These are phyloP conservation scores for Pangasianodon gigas DNA, from an alignment of 2,113 vertebrate species.

Conservation along the genomic window DNA sequence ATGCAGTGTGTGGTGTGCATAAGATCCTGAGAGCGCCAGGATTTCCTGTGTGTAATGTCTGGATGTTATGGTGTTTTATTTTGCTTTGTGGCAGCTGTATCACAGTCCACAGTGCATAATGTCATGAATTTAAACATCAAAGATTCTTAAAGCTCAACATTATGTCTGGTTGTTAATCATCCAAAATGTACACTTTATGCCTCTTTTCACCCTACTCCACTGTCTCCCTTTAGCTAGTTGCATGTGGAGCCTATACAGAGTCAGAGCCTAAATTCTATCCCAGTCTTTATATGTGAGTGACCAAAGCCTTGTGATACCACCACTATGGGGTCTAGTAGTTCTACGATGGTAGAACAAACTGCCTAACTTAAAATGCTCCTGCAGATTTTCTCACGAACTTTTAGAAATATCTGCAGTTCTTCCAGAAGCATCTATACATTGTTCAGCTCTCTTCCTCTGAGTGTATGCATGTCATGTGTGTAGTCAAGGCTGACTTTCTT, in stretches of 20 bases:
- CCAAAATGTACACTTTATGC: neutral
- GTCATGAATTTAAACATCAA: neutral
- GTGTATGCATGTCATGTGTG: neutral
- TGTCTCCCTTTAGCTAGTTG: neutral
- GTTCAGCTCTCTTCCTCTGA: neutral
- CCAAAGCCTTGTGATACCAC: neutral
- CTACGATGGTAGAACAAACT: too few species aligned
- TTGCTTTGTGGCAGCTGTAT: neutral
- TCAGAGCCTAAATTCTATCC: neutral
- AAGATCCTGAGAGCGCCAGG: neutral
- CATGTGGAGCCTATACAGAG: neutral
- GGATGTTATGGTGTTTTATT: neutral
- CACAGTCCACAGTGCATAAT: neutral
- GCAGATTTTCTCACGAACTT: neutral
- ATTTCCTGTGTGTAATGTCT: slow-evolving; percentile 21
- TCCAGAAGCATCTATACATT: neutral
- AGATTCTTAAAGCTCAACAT: neutral
- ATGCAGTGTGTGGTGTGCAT: neutral
- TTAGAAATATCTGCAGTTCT: neutral
- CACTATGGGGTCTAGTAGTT: neutral
- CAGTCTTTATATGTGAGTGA: neutral
- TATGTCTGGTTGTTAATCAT: neutral
- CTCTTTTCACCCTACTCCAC: neutral
- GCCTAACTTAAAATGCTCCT: too few species aligned
- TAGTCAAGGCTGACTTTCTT: neutral